These are phyloP conservation scores for Pantala flavescens DNA, from an alignment of 1,140 invertebrate genomes.

Conservation along the genomic window DNA sequence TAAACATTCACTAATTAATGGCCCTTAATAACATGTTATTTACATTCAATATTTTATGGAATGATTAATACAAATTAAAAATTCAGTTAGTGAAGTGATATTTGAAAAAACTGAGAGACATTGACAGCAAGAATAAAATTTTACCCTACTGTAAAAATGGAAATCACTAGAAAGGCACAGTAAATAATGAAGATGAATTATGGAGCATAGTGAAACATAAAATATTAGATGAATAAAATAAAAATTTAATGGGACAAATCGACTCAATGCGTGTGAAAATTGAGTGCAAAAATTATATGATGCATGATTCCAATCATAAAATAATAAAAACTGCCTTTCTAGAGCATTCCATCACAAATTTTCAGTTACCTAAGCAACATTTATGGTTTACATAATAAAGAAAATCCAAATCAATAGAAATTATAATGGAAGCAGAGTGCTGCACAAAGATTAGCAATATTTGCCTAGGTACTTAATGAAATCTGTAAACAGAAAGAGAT, in stretches of 20 bases:
- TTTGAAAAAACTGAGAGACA: background rate
- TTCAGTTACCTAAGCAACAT: background rate
- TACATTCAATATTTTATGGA: background rate
- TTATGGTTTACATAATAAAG: background rate
- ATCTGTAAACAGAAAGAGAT: conserved; percentile 21
- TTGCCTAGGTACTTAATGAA: background rate
- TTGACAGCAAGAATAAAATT: background rate
- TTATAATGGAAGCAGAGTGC: background rate
- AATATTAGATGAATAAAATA: no score
- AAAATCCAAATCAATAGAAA: background rate
- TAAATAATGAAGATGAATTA: background rate
- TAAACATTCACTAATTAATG: no score
- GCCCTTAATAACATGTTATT: no score
- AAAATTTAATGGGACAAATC: no score
- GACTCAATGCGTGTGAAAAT: no score
- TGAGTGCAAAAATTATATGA: no score
- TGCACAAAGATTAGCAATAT: conserved; percentile 10
- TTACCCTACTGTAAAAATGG: background rate
- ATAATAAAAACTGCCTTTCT: background rate
- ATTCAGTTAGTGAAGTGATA: background rate
- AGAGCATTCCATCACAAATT: background rate
- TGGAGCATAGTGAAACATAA: no score
- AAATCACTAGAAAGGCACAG: conserved; percentile 1
- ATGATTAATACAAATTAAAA: background rate
- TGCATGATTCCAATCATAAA: no score